Conservation (phyloP, 2,888 invertebrate genomes). For the Cepaea hortensis region DNA sequence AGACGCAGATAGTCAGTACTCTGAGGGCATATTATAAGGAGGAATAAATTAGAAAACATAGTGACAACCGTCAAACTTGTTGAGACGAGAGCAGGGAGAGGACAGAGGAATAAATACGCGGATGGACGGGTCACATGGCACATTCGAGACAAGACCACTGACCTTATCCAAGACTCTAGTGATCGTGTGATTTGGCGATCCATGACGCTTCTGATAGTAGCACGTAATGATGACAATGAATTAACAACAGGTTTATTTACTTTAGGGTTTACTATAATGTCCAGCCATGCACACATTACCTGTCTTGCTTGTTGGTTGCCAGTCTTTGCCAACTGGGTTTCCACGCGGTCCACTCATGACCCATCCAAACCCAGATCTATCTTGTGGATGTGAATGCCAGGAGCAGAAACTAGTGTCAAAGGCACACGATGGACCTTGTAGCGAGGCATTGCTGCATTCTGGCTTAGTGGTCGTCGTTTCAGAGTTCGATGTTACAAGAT, state of each 20-base stretch:
- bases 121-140: too few species aligned
- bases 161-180: too few species aligned
- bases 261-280: too few species aligned
- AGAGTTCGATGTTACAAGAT: not conserved
- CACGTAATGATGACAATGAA: not conserved
- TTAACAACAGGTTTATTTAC: not conserved
- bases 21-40: too few species aligned
- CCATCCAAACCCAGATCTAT: not conserved
- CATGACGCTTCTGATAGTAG: too few species aligned
- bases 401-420: not conserved
- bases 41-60: too few species aligned
- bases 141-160: too few species aligned
- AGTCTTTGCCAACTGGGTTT: not conserved
- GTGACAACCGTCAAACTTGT: too few species aligned
- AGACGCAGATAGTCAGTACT: too few species aligned
- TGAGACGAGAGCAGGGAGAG: too few species aligned
- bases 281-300: not conserved
- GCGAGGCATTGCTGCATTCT: not conserved
- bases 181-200: too few species aligned
- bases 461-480: not conserved
- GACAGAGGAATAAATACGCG: too few species aligned
- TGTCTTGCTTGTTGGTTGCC: conserved; percentile 4
- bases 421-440: not conserved
- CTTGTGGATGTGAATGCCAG: not conserved
- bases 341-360: not conserved